These are phyloP conservation scores for human (Homo sapiens) DNA, from an alignment of 2,113 vertebrate genomes.

Conservation along the genomic window DNA sequence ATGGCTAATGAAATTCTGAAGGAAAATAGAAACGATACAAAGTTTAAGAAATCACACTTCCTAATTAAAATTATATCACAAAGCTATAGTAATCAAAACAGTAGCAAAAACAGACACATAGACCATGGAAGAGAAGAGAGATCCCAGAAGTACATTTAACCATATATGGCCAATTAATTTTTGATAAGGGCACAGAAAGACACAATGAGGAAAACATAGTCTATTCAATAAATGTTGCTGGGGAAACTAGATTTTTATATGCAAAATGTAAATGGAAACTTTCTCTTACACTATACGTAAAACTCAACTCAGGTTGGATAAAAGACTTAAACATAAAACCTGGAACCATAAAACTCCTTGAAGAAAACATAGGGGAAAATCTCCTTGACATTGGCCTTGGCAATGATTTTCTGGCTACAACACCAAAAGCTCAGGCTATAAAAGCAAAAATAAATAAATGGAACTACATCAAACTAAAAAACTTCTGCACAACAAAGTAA, in stretches of 20 bases:
- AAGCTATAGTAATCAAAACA: neutral
- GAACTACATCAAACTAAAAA: neutral
- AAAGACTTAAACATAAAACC: neutral
- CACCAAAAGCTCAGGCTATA: neutral
- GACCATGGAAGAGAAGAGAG: neutral
- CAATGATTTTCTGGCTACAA: neutral
- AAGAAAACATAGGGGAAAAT: neutral
- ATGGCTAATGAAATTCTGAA: neutral
- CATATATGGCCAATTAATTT: neutral
- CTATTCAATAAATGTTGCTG: neutral
- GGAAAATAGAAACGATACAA: too few species aligned
- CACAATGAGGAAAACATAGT: neutral
- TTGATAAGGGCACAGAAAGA: neutral
- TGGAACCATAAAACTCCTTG: neutral
- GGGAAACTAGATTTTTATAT: neutral
- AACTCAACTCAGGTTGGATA: neutral
- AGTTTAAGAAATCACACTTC: neutral
- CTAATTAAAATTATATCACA: neutral
- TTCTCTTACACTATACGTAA: neutral
- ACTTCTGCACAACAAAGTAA: neutral
- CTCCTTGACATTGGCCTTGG: neutral
- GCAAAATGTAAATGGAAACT: neutral
- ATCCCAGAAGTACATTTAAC: neutral
- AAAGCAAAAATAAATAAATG: neutral
- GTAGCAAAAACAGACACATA: neutral